Base-by-base conservation (phyloP, 2,888 invertebrate genomes). In the Cheilosia scutellata region DNA sequence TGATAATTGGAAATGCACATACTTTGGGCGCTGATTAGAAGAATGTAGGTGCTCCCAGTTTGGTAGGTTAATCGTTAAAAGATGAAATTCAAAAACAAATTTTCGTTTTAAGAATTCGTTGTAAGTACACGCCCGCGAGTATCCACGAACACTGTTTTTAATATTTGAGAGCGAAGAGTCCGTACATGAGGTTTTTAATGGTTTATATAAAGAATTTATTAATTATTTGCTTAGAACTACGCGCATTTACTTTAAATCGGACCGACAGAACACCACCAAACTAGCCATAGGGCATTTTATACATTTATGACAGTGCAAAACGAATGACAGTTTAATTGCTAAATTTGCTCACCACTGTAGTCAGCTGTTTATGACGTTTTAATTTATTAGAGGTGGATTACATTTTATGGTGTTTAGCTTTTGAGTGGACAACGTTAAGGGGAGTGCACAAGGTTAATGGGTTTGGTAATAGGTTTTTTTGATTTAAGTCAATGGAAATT, bases 291-390 rank as follows among this genome's bases (percentile, higher is more conserved):
- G 53, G 70, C 65, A 79, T 63, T 75, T 79, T 68, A 57, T 55
- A 55, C 53, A 70, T 75, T 70, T 74, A 49, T 78, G 63, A 78
- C 77, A 70, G 51, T 53, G 70, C 44, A 20, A 47, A 53, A 29
- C n/a, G 58, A 55, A 37, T 53, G 63, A 65, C 47, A 80, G 53
- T 11, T 29, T 0, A 63, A 65, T 42, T 37, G 3, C 20, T 31
- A 20, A 27, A 13, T 29, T 11, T 27, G 5, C 49, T 25, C 4
- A 25, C 2, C 20, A 25, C n/a, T 9, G 9, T 5, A 9, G n/a
- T 37, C 84, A 84, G 84, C 84, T 84, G 84, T 11, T 70, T 75
- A 29, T 78, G 77, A 62, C 77, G 13, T 47, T 62, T 66, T 75
- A 31, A 57, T 76, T 82, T 76, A 77, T 86, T 82, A 60, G 76